These are phyloP conservation scores for Siphamia tubifer DNA, from an alignment of 2,113 vertebrate species.

Conservation along the genomic window DNA sequence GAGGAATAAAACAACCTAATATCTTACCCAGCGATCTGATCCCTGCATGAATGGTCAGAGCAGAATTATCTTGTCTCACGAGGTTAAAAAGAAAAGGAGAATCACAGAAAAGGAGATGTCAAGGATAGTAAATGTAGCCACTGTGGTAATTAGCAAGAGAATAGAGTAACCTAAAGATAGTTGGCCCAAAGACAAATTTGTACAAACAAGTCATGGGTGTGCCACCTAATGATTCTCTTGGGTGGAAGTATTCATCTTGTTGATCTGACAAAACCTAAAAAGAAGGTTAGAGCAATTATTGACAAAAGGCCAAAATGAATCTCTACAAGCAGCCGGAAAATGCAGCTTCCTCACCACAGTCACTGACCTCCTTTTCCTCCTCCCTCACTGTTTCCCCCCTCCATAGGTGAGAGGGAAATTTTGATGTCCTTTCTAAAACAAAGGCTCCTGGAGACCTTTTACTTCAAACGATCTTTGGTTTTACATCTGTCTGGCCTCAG, in stretches of 20 bases:
- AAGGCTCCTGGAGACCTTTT: conserved; percentile 64
- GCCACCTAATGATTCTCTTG: conserved; percentile 69
- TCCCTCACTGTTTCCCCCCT: conserved; percentile 21
- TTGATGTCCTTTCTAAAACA: conserved; percentile 59
- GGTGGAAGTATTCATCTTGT: conserved; percentile 74
- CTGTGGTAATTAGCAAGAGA: conserved; percentile 73
- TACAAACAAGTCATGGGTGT: conserved; percentile 73
- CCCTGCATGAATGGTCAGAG: conserved; percentile 54
- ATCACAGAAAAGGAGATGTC: conserved; percentile 73
- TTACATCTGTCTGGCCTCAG: conserved; percentile 64
- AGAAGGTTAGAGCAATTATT: conserved; percentile 60
- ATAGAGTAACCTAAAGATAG: conserved; percentile 45
- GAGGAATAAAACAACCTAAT: conserved; percentile 49
- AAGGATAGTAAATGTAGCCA: conserved; percentile 71
- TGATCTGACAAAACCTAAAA: conserved; percentile 78
- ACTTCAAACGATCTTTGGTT: conserved; percentile 52
- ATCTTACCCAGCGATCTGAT: conserved; percentile 70
- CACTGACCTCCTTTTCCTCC: background rate
- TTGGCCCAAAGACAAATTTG: conserved; percentile 58
- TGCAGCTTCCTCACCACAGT: background rate
- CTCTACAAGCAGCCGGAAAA: conserved; percentile 53
- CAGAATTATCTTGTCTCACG: conserved; percentile 68
- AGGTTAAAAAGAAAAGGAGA: conserved; percentile 33
- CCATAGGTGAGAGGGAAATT: conserved; percentile 24
- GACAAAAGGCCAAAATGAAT: conserved; percentile 62